Percentiles rank a stretch among this genome's conserved stretches.
Evolutionary conservation across 1,140 invertebrate genomes (phyloP).

Genomic region (Oscheius sp.): DNA sequence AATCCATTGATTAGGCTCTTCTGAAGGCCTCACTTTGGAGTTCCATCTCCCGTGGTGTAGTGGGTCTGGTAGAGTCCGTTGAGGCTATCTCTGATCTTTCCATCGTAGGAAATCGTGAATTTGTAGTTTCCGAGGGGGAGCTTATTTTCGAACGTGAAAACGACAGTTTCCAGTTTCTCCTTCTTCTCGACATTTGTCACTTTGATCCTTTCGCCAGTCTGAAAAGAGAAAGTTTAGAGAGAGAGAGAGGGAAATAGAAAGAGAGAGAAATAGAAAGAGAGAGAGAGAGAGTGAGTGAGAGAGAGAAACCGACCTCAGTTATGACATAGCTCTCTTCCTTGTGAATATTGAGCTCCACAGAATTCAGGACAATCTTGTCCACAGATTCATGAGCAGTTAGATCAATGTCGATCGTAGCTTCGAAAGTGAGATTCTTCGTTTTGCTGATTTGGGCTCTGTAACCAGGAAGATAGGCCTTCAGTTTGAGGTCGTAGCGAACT

Average conservation of each 20-base stretch:
- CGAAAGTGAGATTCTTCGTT: constrained; percentile 25
- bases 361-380: constrained; percentile 15
- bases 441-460: constrained; percentile 1
- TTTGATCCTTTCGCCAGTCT: not conserved
- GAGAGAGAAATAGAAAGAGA: too few relatives aligned
- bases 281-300: too few relatives aligned
- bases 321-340: not conserved
- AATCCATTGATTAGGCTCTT: too few relatives aligned
- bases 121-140: not conserved
- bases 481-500: constrained; percentile 11
- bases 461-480: constrained; percentile 31
- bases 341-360: constrained; percentile 7
- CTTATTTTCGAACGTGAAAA: constrained; percentile 2
- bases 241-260: too few relatives aligned
- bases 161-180: constrained; percentile 8
- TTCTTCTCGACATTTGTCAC: not conserved
- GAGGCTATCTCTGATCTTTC: not conserved
- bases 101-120: not conserved
- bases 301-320: not conserved
- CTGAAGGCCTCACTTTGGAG: not conserved
- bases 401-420: not conserved
- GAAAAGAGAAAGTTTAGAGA: not conserved
- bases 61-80: constrained; percentile 23
- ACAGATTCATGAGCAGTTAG: not conserved
- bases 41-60: constrained; percentile 17